These are phyloP conservation scores for Daktulosphaira vitifoliae DNA, from an alignment of 1,140 invertebrate genomes.

Conservation along the genomic window DNA sequence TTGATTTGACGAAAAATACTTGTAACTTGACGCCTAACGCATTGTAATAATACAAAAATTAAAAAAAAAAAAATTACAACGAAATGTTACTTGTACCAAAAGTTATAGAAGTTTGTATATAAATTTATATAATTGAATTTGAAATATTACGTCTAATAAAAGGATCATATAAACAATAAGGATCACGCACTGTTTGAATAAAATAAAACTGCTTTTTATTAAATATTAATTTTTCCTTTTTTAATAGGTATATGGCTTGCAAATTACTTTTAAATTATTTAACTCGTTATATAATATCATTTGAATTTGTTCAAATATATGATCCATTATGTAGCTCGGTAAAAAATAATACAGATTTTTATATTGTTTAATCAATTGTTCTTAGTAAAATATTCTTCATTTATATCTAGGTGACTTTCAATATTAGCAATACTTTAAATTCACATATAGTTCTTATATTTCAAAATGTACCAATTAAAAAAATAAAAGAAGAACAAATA, in stretches of 20 bases:
- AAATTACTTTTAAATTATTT: constrained; percentile 73
- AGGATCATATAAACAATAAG: too few relatives aligned
- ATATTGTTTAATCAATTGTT: background rate
- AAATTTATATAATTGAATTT: too few relatives aligned
- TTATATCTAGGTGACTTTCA: constrained; percentile 54
- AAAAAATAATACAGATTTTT: constrained; percentile 40
- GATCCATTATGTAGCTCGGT: constrained; percentile 73
- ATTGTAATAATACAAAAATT: too few relatives aligned
- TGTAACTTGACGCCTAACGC: too few relatives aligned
- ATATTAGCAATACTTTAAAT: constrained; percentile 63
- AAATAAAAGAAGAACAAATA: constrained; percentile 51
- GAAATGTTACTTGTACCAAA: too few relatives aligned
- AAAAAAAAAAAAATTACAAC: too few relatives aligned
- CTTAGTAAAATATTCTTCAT: too few relatives aligned
- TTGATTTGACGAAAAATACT: too few relatives aligned
- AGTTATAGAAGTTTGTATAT: too few relatives aligned
- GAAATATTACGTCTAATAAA: too few relatives aligned
- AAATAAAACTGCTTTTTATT: too few relatives aligned
- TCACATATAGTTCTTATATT: constrained; percentile 62
- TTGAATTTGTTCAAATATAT: constrained; percentile 72
- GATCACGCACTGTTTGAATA: too few relatives aligned
- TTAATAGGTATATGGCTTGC: constrained; percentile 50
- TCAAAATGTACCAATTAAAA: constrained; percentile 63
- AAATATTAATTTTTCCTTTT: constrained; percentile 37
- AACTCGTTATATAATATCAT: constrained; percentile 71